Evolutionary conservation across 37 sponge, comb jelly and placozoan species (phyloP), one percentile per base, ranked within the genome.

Genomic region (Corticium candelabrum): DNA sequence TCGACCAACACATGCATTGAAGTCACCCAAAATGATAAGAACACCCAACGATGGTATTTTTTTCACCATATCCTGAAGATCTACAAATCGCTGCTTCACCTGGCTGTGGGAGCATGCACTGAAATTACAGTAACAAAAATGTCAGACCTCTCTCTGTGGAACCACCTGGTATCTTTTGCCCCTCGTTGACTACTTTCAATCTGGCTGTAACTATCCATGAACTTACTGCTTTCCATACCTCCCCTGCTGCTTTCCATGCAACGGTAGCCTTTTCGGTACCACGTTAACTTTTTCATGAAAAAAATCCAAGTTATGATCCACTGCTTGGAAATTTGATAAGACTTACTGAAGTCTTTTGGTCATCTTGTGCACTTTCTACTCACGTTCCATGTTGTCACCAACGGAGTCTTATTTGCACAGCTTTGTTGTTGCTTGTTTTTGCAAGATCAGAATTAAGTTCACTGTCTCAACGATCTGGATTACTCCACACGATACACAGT

Each of bases 141-240:
- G 62, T 33, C 40, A 41, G 31, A 3, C n/a, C 1, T 1, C 29
- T 1, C 30, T 38, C 40, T 41, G 32, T 41, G 1, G 34, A 68
- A 39, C 80, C 40, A 1, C 71, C 71, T 39, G 3, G 69, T 36
- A 2, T 0, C 30, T 15, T 37, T 32, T 68, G 38, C 29, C 62
- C 37, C 33, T 1, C 0, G n/a, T 29, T 34, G 1, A 0, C 34
- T 33, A 72, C 0, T 29, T 72, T 81, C 3, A 81, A 34, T 33
- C 62, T 39, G 2, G 69, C 79, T 34, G 69, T 31, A 29, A 68
- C 62, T 29, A 79, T 79, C 27, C 79, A 5, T 4, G 81, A 81
- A 37, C 50, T 74, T 0, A 81, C 74, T 1, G 81, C 81, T 7
- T 68, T 40, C 80, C 80, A 79, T 1, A 34, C 37, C n/a, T 68